phyloP scores from a whole-genome alignment of 2,888 invertebrate species.

The Tanytarsus gracilentus region DNA sequence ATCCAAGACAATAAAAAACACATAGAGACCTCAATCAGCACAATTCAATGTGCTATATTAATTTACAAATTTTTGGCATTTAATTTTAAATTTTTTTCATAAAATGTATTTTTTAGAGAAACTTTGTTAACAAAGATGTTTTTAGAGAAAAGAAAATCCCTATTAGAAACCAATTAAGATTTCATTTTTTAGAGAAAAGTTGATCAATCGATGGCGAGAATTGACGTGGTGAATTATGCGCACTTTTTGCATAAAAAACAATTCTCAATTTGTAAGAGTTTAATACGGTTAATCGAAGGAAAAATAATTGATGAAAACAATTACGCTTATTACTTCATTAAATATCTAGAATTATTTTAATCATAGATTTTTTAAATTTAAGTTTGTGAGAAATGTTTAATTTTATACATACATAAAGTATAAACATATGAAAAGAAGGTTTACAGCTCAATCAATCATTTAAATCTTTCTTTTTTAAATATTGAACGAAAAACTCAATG shows the following conservation, averaged over 20 bases:
- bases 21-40: constrained; percentile 11
- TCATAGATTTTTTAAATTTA: background rate
- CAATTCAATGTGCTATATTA: too few relatives aligned
- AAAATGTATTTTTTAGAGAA: constrained; percentile 8
- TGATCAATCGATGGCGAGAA: background rate
- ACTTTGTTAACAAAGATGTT: constrained; percentile 23
- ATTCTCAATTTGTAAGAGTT: background rate
- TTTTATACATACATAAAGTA: background rate
- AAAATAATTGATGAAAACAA: constrained; percentile 12
- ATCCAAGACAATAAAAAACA: too few relatives aligned
- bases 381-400: constrained; percentile 5
- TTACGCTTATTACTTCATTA: constrained; percentile 17
- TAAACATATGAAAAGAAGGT: too few relatives aligned
- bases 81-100: constrained; percentile 4
- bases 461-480: too few relatives aligned
- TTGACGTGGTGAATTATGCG: too few relatives aligned
- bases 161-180: background rate
- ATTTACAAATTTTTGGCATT: constrained; percentile 22
- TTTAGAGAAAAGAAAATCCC: background rate
- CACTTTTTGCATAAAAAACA: background rate
- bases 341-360: background rate
- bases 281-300: background rate
- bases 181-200: background rate
- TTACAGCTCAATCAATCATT: too few relatives aligned
- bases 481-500: too few relatives aligned